Evolutionary conservation across 2,888 invertebrate species (phyloP), one percentile per base, ranked within the genome.

Genomic region (Spatulosminthurus flaviceps): DNA sequence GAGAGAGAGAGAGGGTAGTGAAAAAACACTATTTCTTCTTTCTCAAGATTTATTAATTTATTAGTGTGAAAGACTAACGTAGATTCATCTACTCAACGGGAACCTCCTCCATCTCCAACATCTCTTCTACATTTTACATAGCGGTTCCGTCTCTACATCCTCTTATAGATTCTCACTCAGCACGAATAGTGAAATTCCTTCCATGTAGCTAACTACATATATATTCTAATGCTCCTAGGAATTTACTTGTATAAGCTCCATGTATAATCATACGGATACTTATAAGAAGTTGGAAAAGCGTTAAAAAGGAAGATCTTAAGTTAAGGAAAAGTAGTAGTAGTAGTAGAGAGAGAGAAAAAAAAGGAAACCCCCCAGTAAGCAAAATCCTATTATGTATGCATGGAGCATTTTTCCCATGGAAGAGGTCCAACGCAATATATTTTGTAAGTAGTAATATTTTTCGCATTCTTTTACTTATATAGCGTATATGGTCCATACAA

Each of bases 21-120:
- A n/a, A 60, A 60, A 60, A 60, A 60, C 60, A 21, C 4, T 60
- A 21, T 19, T 9, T n/a, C n/a, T 60, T 60, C 16, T 16, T 60
- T 13, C 64, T 11, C 26, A 64, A 24, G 64, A 64, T 64, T 64
- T 64, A 64, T 64, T 64, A 64, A 64, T 64, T 64, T 64, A 64
- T 64, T 64, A 64, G 64, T 64, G 64, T 64, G 26, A 64, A 64
- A 64, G n/a, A 64, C 64, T 21, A 64, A 64, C 64, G 11, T 64
- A 24, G 4, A 64, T 64, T 64, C 64, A 64, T 24, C 64, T 22
- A 24, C 64, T 64, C 64, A 64, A 64, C 64, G 24, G 64, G 64
- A 26, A 11, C 64, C 24, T 24, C 24, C 64, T 24, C 24, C 64
- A 64, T 64, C 64, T 64, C 26, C 1, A 64, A 24, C 16, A 64